Conservation (phyloP, 23 tunicate species). For the Oikopleura albicans region DNA sequence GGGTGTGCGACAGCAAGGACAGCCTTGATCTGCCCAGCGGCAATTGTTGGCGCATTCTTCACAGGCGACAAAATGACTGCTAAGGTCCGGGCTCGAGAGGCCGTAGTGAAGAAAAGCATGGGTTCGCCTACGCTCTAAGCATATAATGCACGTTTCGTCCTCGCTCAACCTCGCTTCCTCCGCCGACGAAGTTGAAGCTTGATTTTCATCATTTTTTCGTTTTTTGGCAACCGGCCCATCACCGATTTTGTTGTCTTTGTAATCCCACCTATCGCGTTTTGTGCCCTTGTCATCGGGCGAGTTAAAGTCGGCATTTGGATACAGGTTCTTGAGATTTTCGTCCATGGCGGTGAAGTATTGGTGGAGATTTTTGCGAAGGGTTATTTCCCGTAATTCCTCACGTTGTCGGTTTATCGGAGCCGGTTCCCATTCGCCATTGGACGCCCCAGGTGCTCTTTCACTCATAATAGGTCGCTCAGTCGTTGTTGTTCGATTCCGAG, state of each 20-base stretch:
- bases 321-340: not conserved
- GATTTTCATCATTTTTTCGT: not conserved
- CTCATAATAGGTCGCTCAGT: no score
- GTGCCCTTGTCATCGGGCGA: not conserved
- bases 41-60: not conserved
- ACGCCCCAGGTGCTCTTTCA: no score
- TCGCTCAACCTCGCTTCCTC: not conserved
- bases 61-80: not conserved
- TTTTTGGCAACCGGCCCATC: not conserved
- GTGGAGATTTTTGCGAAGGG: not conserved
- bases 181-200: not conserved
- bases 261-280: not conserved
- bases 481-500: no score
- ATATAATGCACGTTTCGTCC: not conserved
- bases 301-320: not conserved
- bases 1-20: not conserved
- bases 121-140: not conserved
- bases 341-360: not conserved
- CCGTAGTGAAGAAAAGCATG: not conserved
- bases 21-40: not conserved
- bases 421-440: not conserved
- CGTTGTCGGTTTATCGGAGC: not conserved
- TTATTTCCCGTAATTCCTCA: not conserved
- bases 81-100: not conserved
- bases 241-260: not conserved